These are phyloP conservation scores for Lamprotornis superbus DNA, from an alignment of 2,113 vertebrate genomes.

Conservation along the genomic window DNA sequence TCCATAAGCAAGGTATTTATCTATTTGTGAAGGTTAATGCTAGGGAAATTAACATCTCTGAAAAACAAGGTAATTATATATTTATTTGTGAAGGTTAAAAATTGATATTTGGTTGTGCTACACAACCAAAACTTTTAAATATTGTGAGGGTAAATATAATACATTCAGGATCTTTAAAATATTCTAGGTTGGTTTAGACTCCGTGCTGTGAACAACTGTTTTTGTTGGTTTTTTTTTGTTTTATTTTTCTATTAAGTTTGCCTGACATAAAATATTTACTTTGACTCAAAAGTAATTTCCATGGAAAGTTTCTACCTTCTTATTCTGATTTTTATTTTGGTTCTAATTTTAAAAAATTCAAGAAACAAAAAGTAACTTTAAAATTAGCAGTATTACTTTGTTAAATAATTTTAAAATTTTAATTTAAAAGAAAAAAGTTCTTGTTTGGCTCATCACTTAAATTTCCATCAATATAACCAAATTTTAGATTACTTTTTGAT, in stretches of 20 bases:
- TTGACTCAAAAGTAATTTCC: not conserved
- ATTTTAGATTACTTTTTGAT: not conserved
- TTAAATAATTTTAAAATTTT: not conserved
- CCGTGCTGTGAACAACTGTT: not conserved
- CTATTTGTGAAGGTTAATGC: not conserved
- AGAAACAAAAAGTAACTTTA: not conserved
- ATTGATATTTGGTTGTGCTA: no score
- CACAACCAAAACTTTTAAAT: not conserved
- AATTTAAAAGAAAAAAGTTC: not conserved
- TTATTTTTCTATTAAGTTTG: not conserved
- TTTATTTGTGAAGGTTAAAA: not conserved
- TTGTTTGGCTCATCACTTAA: not conserved
- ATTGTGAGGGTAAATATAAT: not conserved
- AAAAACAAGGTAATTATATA: not conserved
- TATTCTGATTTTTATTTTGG: not conserved
- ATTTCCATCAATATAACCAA: not conserved
- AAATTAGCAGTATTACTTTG: not conserved
- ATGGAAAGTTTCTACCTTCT: not conserved
- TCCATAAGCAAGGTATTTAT: not conserved
- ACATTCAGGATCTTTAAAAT: not conserved
- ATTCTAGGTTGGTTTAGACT: not conserved
- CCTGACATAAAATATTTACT: not conserved
- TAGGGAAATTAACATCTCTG: not conserved
- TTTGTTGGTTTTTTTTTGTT: not conserved
- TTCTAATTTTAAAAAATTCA: not conserved